A percentile compares a stretch with the other conserved stretches of the same genome.
Evolutionary conservation across 2,113 vertebrate species (phyloP).

Genomic region (Poicephalus meyeri): DNA sequence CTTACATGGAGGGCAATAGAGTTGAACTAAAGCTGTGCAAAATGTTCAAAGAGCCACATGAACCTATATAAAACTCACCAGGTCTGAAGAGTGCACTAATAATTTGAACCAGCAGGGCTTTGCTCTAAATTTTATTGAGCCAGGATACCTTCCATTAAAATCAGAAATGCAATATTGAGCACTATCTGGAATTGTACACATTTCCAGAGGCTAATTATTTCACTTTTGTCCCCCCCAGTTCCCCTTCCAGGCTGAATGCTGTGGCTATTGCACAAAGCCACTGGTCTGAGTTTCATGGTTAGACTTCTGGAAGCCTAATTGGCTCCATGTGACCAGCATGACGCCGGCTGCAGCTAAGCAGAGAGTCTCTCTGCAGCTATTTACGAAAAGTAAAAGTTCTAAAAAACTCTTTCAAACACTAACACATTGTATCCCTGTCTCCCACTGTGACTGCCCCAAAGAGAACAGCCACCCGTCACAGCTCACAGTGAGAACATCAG

Average conservation of each 20-base stretch:
- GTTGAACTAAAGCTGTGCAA: constrained; percentile 65
- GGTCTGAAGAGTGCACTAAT: constrained; percentile 50
- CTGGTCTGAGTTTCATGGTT: not conserved
- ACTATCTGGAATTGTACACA: constrained; percentile 36
- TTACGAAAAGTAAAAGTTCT: not conserved
- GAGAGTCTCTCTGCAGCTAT: not conserved
- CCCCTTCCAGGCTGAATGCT: not conserved
- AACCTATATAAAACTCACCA: constrained; percentile 61
- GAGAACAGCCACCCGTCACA: not conserved
- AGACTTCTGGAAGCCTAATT: constrained; percentile 2
- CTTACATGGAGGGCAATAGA: constrained; percentile 56
- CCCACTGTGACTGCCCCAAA: not conserved
- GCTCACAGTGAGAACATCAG: rapidly evolving
- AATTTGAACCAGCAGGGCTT: constrained; percentile 63
- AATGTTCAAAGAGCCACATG: constrained; percentile 57
- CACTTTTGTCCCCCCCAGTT: not conserved
- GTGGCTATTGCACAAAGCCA: constrained; percentile 11
- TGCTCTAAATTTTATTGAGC: constrained; percentile 61
- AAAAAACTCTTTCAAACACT: not conserved
- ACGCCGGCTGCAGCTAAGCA: not conserved
- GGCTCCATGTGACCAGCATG: constrained; percentile 5
- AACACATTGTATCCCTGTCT: not conserved
- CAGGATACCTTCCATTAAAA: constrained; percentile 57
- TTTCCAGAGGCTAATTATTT: constrained; percentile 43
- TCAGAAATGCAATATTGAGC: constrained; percentile 46